These are phyloP conservation scores for Geopemphigus sp. DNA, from an alignment of 1,140 invertebrate species.

Conservation along the genomic window DNA sequence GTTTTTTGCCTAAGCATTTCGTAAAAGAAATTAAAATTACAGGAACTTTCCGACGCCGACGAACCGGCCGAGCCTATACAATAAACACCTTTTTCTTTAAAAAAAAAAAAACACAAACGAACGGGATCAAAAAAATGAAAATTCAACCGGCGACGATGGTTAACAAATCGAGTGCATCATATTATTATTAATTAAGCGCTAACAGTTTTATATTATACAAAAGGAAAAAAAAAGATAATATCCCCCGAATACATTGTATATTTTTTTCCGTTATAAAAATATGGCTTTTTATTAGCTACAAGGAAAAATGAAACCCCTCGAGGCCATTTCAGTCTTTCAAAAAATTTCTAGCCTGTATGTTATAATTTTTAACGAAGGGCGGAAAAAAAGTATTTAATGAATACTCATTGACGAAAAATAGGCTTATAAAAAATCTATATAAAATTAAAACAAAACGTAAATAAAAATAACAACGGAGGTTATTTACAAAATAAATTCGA, in stretches of 20 bases:
- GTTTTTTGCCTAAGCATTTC: background rate
- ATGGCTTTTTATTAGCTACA: slow-evolving; percentile 47
- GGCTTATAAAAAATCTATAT: slow-evolving; percentile 44
- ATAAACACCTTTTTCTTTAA: background rate
- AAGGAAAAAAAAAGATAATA: slow-evolving; percentile 26
- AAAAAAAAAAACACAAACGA: slow-evolving; percentile 6
- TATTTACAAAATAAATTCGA: slow-evolving; percentile 48
- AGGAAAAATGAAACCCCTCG: slow-evolving; percentile 33
- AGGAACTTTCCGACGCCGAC: slow-evolving; percentile 47
- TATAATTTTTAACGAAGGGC: slow-evolving; percentile 34
- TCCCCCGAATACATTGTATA: slow-evolving; percentile 41
- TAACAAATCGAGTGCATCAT: background rate
- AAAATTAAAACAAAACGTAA: slow-evolving; percentile 43
- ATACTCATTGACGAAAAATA: slow-evolving; percentile 1
- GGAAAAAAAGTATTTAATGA: slow-evolving; percentile 12
- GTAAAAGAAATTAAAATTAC: slow-evolving; percentile 47
- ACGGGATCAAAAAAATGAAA: slow-evolving; percentile 25
- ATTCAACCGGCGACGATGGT: background rate
- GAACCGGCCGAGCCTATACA: slow-evolving; percentile 10
- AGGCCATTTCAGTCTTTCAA: slow-evolving; percentile 49
- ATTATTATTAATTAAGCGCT: slow-evolving; percentile 6
- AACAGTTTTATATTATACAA: slow-evolving; percentile 19
- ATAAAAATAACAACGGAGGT: slow-evolving; percentile 40
- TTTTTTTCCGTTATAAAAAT: slow-evolving; percentile 44
- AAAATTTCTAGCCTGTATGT: slow-evolving; percentile 49